Conservation (phyloP, 2,113 vertebrate genomes). For the Camelus dromedarius region DNA sequence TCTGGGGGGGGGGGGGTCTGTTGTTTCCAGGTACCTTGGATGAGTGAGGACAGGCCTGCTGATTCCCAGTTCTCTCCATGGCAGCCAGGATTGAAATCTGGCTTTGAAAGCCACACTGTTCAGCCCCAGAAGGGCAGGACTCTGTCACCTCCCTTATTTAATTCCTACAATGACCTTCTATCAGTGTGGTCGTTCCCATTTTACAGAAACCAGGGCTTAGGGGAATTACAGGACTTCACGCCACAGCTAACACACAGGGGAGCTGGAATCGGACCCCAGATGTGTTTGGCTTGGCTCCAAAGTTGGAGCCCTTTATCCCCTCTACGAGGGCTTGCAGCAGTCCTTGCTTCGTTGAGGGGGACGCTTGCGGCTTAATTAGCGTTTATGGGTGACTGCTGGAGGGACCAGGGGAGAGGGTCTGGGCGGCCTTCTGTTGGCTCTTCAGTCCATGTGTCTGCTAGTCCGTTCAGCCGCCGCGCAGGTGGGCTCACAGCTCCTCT, state of each 20-base stretch:
- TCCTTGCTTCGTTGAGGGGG: background rate
- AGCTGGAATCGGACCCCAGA: no score
- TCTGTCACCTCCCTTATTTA: background rate
- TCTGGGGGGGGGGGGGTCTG: background rate
- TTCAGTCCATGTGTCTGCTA: background rate
- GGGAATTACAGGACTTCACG: background rate
- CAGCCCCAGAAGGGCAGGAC: background rate
- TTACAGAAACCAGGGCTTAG: background rate
- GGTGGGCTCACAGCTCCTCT: background rate
- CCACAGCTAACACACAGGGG: background rate
- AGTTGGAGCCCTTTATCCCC: background rate
- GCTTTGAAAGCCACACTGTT: background rate
- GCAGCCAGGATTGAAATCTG: background rate
- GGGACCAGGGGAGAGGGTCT: background rate
- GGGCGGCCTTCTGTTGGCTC: background rate
- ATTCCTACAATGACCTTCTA: background rate
- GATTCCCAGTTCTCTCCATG: background rate
- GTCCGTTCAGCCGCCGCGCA: accelerated
- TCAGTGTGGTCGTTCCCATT: accelerated
- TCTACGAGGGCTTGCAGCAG: accelerated
- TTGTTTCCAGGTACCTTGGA: background rate
- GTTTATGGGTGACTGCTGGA: accelerated
- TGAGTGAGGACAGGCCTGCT: background rate
- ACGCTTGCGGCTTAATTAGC: background rate
- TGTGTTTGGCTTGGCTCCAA: background rate